These are phyloP conservation scores for Myotis yumanensis DNA, from an alignment of 2,113 vertebrate genomes.

Conservation along the genomic window DNA sequence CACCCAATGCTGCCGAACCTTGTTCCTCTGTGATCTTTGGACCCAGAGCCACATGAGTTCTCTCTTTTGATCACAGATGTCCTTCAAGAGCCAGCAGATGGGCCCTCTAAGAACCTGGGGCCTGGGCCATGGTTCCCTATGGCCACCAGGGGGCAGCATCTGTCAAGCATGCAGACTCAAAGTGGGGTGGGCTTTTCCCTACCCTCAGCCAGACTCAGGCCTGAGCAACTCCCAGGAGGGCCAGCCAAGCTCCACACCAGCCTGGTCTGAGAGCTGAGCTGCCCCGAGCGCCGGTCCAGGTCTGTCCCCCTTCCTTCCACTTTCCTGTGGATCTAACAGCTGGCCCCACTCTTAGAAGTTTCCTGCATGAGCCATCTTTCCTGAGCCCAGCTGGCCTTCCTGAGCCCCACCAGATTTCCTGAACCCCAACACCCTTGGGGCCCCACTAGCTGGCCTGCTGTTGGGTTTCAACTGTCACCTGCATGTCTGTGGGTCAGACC, in stretches of 20 bases:
- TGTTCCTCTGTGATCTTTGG: background rate
- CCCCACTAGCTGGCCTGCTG: background rate
- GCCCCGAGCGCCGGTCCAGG: background rate
- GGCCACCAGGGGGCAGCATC: constrained; percentile 74
- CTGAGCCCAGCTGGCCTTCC: background rate
- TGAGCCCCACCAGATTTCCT: background rate
- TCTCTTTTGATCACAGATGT: background rate
- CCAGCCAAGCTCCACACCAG: background rate
- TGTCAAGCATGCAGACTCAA: constrained; percentile 47
- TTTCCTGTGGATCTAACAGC: background rate
- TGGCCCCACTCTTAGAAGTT: background rate
- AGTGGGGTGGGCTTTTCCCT: background rate
- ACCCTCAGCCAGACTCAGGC: background rate
- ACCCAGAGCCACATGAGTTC: background rate
- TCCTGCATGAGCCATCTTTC: background rate
- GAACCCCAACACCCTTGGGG: background rate
- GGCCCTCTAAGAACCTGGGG: background rate
- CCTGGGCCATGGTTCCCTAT: background rate
- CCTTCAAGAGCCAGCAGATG: background rate
- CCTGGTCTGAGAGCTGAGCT: background rate
- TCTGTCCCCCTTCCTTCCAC: background rate
- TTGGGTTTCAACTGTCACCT: background rate
- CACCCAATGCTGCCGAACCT: background rate
- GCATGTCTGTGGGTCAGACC: background rate
- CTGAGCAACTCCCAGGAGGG: background rate